Conservation (phyloP, 2,888 invertebrate genomes). For the Eristalis intricaria region DNA sequence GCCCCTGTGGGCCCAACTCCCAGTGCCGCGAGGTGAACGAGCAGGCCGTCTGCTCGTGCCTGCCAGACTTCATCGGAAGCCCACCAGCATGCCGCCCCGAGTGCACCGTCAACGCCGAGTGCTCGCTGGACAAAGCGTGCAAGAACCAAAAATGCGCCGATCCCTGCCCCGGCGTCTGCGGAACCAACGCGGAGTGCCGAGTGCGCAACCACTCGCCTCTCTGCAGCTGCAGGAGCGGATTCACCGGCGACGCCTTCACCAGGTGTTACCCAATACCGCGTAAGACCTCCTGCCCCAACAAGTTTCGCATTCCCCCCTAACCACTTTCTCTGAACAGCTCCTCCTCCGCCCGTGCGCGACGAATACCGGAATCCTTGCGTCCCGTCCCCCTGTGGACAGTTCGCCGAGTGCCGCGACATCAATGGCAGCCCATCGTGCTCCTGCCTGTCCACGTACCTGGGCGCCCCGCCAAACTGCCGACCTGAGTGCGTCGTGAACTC, state of each 20-base stretch:
- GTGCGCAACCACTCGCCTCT: constrained; percentile 90
- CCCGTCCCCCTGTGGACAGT: constrained; percentile 89
- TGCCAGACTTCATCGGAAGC: constrained; percentile 83
- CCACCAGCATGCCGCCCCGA: constrained; percentile 88
- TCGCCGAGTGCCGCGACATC: constrained; percentile 85
- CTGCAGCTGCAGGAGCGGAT: constrained; percentile 87
- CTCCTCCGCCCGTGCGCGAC: constrained; percentile 74
- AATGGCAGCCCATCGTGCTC: constrained; percentile 86
- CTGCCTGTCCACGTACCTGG: constrained; percentile 85
- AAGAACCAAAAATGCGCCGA: constrained; percentile 85
- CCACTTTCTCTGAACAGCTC: constrained; percentile 60
- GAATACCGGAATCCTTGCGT: constrained; percentile 85
- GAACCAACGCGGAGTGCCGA: constrained; percentile 86
- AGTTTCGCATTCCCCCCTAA: background rate
- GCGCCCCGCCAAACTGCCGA: constrained; percentile 87
- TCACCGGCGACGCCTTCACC: constrained; percentile 89
- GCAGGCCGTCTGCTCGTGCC: constrained; percentile 85
- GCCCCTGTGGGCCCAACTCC: constrained; percentile 86
- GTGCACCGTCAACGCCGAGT: constrained; percentile 86
- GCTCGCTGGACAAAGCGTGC: constrained; percentile 84
- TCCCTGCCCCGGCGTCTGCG: constrained; percentile 85
- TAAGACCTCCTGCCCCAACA: constrained; percentile 74
- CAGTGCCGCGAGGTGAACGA: constrained; percentile 84
- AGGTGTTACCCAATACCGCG: constrained; percentile 83
- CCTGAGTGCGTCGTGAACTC: constrained; percentile 88